Conservation (phyloP, 2,888 invertebrate species). For the Ochropacha duplaris region DNA sequence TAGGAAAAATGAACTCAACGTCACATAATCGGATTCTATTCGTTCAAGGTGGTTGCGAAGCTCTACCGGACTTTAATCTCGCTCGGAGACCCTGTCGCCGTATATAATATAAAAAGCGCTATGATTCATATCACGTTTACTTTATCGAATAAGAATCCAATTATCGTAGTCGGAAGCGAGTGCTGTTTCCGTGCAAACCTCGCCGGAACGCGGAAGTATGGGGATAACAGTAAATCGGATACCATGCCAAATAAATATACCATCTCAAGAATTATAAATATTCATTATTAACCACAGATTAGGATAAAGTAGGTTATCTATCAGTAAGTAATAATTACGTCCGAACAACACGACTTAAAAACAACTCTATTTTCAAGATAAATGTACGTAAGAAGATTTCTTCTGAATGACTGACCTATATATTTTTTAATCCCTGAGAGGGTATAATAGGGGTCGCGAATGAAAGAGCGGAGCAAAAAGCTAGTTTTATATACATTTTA, state of each 20-base stretch:
- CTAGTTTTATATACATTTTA: too few relatives aligned
- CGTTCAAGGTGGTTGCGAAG: not conserved
- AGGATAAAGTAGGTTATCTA: too few relatives aligned
- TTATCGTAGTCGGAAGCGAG: slow-evolving; percentile 59
- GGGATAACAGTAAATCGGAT: slow-evolving; percentile 10
- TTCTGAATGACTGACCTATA: too few relatives aligned
- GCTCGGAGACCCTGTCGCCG: slow-evolving; percentile 6
- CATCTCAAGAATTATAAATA: not conserved
- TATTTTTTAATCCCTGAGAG: too few relatives aligned
- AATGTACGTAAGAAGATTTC: too few relatives aligned
- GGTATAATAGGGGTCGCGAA: too few relatives aligned
- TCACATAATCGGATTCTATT: not conserved
- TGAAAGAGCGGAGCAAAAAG: too few relatives aligned
- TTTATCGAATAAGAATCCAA: slow-evolving; percentile 46
- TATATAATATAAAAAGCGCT: slow-evolving; percentile 26
- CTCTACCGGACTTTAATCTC: slow-evolving; percentile 2
- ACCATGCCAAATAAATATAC: not conserved
- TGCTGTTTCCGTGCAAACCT: slow-evolving; percentile 49
- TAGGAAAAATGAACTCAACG: not conserved
- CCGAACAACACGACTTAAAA: too few relatives aligned
- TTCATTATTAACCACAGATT: not conserved
- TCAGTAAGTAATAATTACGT: too few relatives aligned
- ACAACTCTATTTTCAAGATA: too few relatives aligned
- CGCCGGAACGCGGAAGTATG: slow-evolving; percentile 47
- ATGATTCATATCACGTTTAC: slow-evolving; percentile 51